Base-by-base conservation (phyloP, 2,888 invertebrate species). In the Acleris literana region DNA sequence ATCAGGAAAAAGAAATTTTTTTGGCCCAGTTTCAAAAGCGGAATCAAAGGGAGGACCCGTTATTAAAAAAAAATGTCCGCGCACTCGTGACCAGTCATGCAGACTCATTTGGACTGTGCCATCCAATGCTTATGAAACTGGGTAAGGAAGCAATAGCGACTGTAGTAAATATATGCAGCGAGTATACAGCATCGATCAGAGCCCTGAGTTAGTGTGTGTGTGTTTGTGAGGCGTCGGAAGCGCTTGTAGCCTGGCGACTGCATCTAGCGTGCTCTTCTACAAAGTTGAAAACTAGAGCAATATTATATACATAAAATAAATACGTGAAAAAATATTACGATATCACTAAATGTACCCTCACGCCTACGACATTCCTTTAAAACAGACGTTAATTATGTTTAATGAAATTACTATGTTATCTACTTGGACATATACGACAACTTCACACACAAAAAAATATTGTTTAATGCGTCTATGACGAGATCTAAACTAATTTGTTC, bases 341-440 rank as follows among this genome's bases (percentile, higher is more conserved):
- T 72, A 80, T 71, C 76, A 79, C 78, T 76, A 78, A 80, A 86
- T 83, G 80, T 83, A 84, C 83, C 82, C 87, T 81, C 81, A 84
- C 83, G 80, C 88, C 88, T 88, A 87, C 77, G 76, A 84, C 89
- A 91, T 91, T 90, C 90, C 85, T 83, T 87, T 70, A 83, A 83
- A 81, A 76, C 75, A 80, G 78, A 73, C 70, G 74, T 75, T 74
- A 70, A 69, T 73, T 71, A 74, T 76, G 73, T 69, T 79, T 80
- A 76, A 76, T 75, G 71, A 76, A 63, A 66, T 56, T 74, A 72
- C 75, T 76, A 73, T 69, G 58, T 71, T 60, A 69, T 72, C 78
- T 78, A 78, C 78, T 70, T 72, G 85, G 84, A 75, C 82, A 86
- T 84, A 86, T 83, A 87, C 76, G 82, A 72, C 78, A 76, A 55